A percentile compares a stretch with the other conserved stretches of the same genome.
Conservation (phyloP, 2,797 vertebrate genomes). For the Cuculus canorus region DNA sequence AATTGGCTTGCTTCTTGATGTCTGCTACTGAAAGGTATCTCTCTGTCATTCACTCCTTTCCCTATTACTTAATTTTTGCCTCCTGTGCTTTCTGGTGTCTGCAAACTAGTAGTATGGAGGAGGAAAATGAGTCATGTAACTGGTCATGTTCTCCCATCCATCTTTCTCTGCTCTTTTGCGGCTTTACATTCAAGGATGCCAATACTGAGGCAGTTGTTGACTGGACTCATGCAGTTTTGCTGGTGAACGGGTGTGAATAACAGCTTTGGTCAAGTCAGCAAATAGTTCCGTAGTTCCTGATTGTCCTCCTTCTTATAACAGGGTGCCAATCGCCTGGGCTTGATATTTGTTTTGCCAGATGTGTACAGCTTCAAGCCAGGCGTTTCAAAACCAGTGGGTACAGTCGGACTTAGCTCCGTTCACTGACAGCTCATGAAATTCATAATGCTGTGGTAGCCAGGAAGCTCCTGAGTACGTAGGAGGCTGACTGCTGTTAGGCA, state of each 20-base stretch:
- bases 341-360: background rate
- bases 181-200: background rate
- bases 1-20: background rate
- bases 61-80: background rate
- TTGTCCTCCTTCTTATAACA: background rate
- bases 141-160: background rate
- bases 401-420: background rate
- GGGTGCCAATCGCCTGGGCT: background rate
- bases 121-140: accelerated
- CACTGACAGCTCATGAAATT: background rate
- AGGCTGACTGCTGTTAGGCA: background rate
- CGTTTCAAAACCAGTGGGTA: background rate
- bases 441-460: background rate
- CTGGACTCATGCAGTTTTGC: background rate
- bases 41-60: background rate
- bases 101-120: background rate
- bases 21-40: background rate
- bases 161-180: background rate
- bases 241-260: background rate
- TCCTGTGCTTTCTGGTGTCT: background rate
- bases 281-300: background rate
- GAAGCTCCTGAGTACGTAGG: background rate
- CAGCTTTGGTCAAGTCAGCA: background rate
- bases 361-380: background rate
- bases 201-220: background rate